Conservation (phyloP, 2,113 vertebrate genomes). For the Bambusicola thoracicus region DNA sequence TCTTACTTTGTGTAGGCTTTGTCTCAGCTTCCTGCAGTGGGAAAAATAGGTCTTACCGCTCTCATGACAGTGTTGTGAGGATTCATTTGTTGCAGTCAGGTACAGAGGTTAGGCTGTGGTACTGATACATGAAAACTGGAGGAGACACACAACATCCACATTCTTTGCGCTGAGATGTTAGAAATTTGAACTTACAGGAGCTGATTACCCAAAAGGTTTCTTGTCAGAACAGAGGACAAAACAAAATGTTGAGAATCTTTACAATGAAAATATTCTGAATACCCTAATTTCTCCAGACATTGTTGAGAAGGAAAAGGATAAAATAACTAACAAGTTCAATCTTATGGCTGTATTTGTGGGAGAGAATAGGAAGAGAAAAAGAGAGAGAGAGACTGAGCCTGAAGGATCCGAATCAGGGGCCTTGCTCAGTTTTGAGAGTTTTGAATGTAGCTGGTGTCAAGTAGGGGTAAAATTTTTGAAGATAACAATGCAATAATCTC, state of each 20-base stretch:
- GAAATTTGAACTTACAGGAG: background rate
- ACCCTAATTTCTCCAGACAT: background rate
- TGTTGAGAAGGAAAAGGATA: background rate
- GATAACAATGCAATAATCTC: background rate
- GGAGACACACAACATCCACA: background rate
- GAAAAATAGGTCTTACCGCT: background rate
- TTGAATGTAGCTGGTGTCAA: background rate
- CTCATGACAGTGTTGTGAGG: background rate
- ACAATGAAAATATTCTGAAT: background rate
- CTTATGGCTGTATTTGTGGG: background rate
- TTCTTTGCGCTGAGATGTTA: background rate
- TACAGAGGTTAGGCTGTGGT: background rate
- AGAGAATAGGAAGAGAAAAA: background rate
- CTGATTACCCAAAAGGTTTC: background rate
- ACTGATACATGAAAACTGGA: background rate
- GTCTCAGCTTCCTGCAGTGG: background rate
- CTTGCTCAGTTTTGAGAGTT: background rate
- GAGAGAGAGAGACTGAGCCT: background rate
- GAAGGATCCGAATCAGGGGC: background rate
- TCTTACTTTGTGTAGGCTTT: background rate
- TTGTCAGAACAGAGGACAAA: background rate
- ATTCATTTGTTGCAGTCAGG: rapidly evolving
- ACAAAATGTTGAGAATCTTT: background rate
- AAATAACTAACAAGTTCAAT: background rate
- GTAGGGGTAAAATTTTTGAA: background rate